Conservation (phyloP, 1,140 invertebrate genomes). For the Drosophila tropicalis region DNA sequence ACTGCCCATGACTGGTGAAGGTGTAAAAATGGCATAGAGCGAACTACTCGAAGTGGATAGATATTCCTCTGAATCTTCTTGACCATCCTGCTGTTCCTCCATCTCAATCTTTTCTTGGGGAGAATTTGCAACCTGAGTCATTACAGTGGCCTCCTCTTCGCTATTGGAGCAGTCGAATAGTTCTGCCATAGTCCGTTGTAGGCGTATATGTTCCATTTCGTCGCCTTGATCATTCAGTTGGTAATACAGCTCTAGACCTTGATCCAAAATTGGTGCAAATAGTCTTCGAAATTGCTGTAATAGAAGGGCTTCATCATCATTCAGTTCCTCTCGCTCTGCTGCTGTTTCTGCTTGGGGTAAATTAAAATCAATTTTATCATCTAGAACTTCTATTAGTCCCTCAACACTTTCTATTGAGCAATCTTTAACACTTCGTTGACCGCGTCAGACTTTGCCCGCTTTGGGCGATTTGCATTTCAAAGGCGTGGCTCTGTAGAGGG, state of each 20-base stretch:
- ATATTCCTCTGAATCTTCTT: conserved; percentile 26
- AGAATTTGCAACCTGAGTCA: conserved; percentile 51
- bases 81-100: conserved; percentile 22
- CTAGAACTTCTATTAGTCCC: conserved; percentile 31
- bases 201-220: conserved; percentile 63
- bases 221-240: conserved; percentile 53
- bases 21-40: conserved; percentile 71
- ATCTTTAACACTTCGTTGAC: conserved; percentile 83
- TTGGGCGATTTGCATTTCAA: conserved; percentile 73
- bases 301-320: conserved; percentile 44
- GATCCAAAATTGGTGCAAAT: conserved; percentile 67
- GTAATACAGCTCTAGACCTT: conserved; percentile 66
- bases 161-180: conserved; percentile 63
- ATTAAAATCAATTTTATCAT: conserved; percentile 71
- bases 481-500: conserved; percentile 58
- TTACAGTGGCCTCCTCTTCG: conserved; percentile 59
- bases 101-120: conserved; percentile 13
- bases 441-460: conserved; percentile 82
- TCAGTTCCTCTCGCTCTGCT: conserved; percentile 14
- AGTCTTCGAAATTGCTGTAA: conserved; percentile 65
- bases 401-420: conserved; percentile 80
- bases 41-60: conserved; percentile 68
- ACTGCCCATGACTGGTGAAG: conserved; percentile 50
- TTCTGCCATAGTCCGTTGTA: conserved; percentile 72
- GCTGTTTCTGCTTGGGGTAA: conserved; percentile 50